Evolutionary conservation across 2,888 invertebrate species (phyloP).

Genomic region (Erebia epiphron): DNA sequence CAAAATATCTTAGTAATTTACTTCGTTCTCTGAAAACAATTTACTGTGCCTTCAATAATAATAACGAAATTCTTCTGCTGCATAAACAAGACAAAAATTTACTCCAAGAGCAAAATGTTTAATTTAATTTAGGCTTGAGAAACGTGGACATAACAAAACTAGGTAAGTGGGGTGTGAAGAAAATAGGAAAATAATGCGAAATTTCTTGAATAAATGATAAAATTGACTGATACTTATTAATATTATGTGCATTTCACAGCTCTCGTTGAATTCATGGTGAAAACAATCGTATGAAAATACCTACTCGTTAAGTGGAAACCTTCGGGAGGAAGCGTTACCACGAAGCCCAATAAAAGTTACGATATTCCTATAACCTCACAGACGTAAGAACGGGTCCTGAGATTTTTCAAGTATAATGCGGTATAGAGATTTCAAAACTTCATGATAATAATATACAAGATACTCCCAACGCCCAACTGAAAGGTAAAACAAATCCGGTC

Average conservation of each 20-base stretch:
- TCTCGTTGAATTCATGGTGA: neutral
- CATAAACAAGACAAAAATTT: neutral
- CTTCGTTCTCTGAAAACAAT: neutral
- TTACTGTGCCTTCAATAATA: neutral
- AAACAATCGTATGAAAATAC: neutral
- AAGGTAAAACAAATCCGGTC: neutral
- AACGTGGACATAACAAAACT: neutral
- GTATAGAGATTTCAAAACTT: constrained; percentile 1
- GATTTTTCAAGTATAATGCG: neutral
- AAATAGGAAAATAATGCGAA: neutral
- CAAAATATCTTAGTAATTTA: neutral
- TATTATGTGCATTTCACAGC: constrained; percentile 14
- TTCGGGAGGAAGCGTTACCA: constrained; percentile 9
- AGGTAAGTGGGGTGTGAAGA: constrained; percentile 8
- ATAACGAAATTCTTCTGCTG: neutral
- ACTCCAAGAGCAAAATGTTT: neutral
- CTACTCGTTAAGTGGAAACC: neutral
- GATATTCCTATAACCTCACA: neutral
- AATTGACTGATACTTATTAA: constrained; percentile 7
- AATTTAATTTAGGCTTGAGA: neutral
- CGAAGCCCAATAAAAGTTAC: neutral
- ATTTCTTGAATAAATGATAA: neutral
- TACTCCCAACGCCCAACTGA: constrained; percentile 16
- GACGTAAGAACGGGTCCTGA: neutral
- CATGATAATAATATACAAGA: neutral